A percentile compares a stretch with the other conserved stretches of the same genome.
These are phyloP conservation scores for Hanleya hanleyi DNA, from an alignment of 2,888 invertebrate genomes.

Conservation along the genomic window DNA sequence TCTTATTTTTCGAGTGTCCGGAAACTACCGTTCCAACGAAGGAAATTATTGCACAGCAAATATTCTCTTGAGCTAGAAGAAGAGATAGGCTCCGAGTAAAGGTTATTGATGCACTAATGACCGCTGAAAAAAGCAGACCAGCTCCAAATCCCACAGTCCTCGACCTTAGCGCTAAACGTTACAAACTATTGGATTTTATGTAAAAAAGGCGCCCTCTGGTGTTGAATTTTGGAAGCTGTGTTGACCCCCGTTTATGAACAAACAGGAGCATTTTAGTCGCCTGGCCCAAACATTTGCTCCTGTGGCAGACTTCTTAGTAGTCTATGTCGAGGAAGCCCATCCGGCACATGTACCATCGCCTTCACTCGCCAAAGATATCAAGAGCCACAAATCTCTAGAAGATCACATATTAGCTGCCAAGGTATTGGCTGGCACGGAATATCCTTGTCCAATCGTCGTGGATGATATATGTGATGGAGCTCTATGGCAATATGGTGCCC, in stretches of 20 bases:
- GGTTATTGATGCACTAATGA: too few species aligned
- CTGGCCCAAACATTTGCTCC: background rate
- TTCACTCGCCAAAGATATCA: background rate
- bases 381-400: background rate
- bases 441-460: background rate
- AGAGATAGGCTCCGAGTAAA: too few species aligned
- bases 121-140: too few species aligned
- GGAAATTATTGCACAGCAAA: too few species aligned
- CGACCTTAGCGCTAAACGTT: too few species aligned
- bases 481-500: background rate
- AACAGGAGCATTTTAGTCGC: background rate
- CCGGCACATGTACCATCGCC: background rate
- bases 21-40: too few species aligned
- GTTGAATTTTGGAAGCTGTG: constrained; percentile 1
- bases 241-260: constrained; percentile 2
- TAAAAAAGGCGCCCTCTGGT: background rate
- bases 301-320: background rate
- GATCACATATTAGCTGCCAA: background rate
- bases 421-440: background rate
- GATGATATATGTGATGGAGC: background rate
- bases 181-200: too few species aligned
- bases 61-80: too few species aligned
- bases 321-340: background rate
- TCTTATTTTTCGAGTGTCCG: too few species aligned
- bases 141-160: too few species aligned